These are phyloP conservation scores for Centropus unirufus DNA, from an alignment of 2,113 vertebrate genomes.

Conservation along the genomic window DNA sequence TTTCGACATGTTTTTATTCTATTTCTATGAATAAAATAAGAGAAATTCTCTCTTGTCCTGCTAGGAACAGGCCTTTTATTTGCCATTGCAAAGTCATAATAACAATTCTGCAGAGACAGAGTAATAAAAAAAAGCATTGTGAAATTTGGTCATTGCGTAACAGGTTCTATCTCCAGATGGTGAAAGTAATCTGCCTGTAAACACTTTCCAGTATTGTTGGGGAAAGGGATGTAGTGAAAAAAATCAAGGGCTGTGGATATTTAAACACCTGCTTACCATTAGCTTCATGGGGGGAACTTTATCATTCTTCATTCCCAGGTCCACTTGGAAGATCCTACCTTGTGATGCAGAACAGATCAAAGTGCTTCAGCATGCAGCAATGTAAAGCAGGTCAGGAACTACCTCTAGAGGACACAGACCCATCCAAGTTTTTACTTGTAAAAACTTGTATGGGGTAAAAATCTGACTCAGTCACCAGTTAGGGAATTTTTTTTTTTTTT, in stretches of 20 bases:
- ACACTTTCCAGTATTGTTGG: background rate
- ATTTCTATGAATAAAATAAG: background rate
- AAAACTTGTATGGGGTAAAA: background rate
- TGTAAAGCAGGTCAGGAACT: conserved; percentile 28
- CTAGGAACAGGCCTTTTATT: background rate
- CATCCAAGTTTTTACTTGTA: background rate
- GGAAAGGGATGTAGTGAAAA: background rate
- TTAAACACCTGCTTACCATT: background rate
- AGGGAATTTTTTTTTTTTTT: background rate
- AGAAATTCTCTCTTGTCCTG: background rate
- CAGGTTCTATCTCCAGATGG: background rate
- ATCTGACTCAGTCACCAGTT: background rate
- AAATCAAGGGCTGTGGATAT: background rate
- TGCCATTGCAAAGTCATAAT: background rate
- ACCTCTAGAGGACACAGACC: background rate
- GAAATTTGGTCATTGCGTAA: background rate
- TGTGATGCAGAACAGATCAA: background rate
- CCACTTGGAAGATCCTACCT: background rate
- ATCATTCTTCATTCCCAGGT: background rate
- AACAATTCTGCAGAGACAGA: background rate
- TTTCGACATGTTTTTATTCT: background rate
- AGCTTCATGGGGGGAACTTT: background rate
- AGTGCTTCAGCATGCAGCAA: background rate
- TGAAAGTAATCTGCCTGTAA: background rate
- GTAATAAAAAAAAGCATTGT: background rate